Evolutionary conservation across 2,797 vertebrate genomes (phyloP).

Genomic region (Botia kubotai): DNA sequence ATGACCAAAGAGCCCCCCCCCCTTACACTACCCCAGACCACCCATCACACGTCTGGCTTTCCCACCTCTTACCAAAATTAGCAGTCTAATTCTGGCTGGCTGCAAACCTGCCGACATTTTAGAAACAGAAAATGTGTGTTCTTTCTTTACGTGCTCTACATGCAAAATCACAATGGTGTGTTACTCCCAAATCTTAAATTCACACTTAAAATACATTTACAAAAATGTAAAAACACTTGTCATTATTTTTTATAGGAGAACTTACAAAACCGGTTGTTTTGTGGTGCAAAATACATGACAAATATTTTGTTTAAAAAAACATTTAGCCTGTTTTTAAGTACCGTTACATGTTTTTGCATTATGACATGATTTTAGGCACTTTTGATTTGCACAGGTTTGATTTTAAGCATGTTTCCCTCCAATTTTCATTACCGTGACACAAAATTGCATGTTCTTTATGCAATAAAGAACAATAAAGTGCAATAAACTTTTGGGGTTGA

Average conservation of each 20-base stretch:
- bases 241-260: background rate
- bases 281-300: background rate
- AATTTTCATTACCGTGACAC: no score
- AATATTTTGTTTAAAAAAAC: background rate
- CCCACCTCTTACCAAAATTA: slow-evolving; percentile 51
- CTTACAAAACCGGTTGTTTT: background rate
- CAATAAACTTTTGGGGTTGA: no score
- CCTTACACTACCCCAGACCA: slow-evolving; percentile 9
- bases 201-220: background rate
- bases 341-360: no score
- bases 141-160: no score
- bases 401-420: no score
- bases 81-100: slow-evolving; percentile 46
- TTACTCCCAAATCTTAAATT: background rate
- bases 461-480: no score
- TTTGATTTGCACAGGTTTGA: no score
- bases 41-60: slow-evolving; percentile 46
- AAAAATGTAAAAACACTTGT: background rate
- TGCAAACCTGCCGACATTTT: slow-evolving; percentile 10
- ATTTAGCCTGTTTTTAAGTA: background rate
- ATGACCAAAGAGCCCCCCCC: slow-evolving; percentile 31
- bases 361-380: no score
- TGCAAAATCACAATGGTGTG: background rate
- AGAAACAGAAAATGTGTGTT: background rate
- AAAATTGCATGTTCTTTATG: no score